Base-by-base conservation (phyloP, 2,113 vertebrate species). In the Dromaius novaehollandiae region DNA sequence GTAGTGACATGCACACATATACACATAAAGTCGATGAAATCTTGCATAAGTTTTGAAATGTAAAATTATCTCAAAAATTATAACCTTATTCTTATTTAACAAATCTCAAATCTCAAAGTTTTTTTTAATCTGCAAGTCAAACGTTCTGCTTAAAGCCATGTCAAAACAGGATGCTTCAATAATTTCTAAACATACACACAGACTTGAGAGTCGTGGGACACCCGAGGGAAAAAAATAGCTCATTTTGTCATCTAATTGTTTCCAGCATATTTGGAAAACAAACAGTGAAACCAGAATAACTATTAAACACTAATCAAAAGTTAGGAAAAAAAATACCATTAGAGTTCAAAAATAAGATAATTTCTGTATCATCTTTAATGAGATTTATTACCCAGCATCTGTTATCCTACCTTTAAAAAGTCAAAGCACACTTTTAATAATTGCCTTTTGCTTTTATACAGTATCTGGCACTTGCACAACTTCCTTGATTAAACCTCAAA, bases 401-500 rank as follows among this genome's bases (percentile, higher is more conserved):
- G 85, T 83, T 86, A 90, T 69, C 36, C 34, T 94, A 91, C 38
- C 78, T 96, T 96, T 89, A 94, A 95, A 96, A 97, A 96, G 93
- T 94, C 93, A 94, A 94, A 95, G 55, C 88, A 70, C 93, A 96
- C 88, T 96, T 96, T 95, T 96, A 95, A 93, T 95, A 96, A 96
- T 96, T 95, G 82, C 76, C 28, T 96, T 60, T 90, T 93, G 68
- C 79, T 93, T 95, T 96, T 94, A 88, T 94, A 86, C 64, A 28
- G 32, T 92, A 88, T 86, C 73, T 96, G 90, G 88, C 95, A 96
- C 68, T 92, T 6, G 0, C 56, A 89, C 60, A 90, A 60, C 68
- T 96, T 95, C 86, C 93, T 88, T 96, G 95, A 96, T 96, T 96
- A 96, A 96, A 92, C 86, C 92, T 96, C 90, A 95, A 96, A 92